These are phyloP conservation scores for Eupithecia pulchellata DNA, from an alignment of 2,888 invertebrate species.

Conservation along the genomic window DNA sequence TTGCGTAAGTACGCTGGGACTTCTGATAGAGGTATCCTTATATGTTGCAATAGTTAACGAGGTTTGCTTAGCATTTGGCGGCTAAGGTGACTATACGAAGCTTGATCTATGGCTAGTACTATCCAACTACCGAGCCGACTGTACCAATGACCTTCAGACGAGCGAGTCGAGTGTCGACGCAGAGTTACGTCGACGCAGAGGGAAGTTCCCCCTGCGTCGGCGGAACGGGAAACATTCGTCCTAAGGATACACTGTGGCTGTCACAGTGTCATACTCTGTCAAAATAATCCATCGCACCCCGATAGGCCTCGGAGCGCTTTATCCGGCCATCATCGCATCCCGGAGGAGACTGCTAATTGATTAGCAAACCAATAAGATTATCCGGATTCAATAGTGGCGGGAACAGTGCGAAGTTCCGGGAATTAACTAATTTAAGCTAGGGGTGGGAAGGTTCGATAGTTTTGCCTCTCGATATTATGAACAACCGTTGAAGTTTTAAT, in stretches of 20 bases:
- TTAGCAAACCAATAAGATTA: slow-evolving; percentile 47
- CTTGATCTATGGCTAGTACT: no score
- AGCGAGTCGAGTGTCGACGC: no score
- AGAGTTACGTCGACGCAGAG: no score
- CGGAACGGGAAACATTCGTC: no score
- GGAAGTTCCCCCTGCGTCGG: no score
- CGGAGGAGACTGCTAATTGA: slow-evolving; percentile 44
- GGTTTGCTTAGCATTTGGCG: no score
- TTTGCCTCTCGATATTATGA: background rate
- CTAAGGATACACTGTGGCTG: background rate
- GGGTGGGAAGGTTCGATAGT: slow-evolving; percentile 16
- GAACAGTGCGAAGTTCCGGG: slow-evolving; percentile 30
- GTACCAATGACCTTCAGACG: no score
- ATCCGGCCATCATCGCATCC: slow-evolving; percentile 28
- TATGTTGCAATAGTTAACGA: no score
- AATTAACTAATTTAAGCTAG: slow-evolving; percentile 25
- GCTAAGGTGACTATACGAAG: no score
- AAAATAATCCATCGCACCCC: slow-evolving; percentile 21
- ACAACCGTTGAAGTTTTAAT: background rate
- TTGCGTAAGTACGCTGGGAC: no score
- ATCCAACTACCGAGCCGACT: no score
- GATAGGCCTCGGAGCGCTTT: slow-evolving; percentile 24
- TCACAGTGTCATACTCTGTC: background rate
- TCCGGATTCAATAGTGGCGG: slow-evolving; percentile 41
- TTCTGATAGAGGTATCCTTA: no score